Evolutionary conservation across 2,888 invertebrate species (phyloP).

Genomic region (Acanthosepion esculentum): DNA sequence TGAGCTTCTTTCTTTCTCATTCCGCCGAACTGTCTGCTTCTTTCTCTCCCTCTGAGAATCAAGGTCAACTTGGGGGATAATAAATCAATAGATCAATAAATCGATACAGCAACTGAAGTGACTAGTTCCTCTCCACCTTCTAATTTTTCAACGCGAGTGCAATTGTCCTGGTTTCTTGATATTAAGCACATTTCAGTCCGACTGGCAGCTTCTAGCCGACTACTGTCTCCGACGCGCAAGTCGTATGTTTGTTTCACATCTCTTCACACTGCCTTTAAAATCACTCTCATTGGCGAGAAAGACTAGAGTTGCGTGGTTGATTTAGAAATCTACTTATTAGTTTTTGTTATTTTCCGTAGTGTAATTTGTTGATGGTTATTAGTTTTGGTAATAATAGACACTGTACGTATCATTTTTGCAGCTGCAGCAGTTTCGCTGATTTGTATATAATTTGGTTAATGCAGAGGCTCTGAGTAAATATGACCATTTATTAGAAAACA

Average conservation of each 20-base stretch:
- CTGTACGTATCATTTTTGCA: too few species aligned
- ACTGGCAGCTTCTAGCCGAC: background rate
- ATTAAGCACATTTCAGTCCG: background rate
- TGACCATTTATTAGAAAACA: too few species aligned
- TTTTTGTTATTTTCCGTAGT: too few species aligned
- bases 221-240: background rate
- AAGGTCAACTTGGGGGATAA: background rate
- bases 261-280: background rate
- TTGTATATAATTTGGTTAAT: too few species aligned
- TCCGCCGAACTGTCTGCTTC: background rate
- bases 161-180: background rate
- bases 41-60: background rate
- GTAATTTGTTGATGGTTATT: too few species aligned
- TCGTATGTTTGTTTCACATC: background rate
- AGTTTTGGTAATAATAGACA: too few species aligned
- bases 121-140: background rate
- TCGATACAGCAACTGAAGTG: background rate
- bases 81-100: constrained; percentile 33
- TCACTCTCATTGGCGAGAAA: background rate
- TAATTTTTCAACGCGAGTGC: background rate
- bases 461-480: too few species aligned
- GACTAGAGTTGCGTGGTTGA: too few species aligned
- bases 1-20: background rate
- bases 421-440: too few species aligned
- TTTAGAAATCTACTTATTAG: background rate